Base-by-base conservation (phyloP, 2,797 vertebrate genomes). In the Myotis pilosus region DNA sequence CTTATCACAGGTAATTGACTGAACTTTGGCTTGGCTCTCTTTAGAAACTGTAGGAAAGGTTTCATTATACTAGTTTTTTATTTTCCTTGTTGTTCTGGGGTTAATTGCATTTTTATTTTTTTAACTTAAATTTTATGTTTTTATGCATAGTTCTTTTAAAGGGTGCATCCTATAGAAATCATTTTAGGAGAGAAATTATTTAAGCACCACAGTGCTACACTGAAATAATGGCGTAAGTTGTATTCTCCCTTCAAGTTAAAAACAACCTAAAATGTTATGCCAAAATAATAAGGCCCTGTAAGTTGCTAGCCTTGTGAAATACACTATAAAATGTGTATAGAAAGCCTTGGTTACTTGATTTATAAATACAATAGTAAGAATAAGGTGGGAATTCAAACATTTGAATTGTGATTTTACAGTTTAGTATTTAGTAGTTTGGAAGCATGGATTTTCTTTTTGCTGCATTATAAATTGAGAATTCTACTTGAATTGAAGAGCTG, bases 301-400 rank as follows among this genome's bases (percentile, higher is more conserved):
- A 36, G 33, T 94, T 97, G 87, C 72, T 92, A 76, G 89, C 72
- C 55, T 96, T 96, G n/a, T 94, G 82, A 71, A 19, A 95, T 62
- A 85, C 92, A 94, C 41, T 51, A 33, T 83, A 89, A 66, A 57
- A 87, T 92, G 36, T 87, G 12, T 91, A 64, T 83, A 94, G 87
- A 92, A 55, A 94, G 2, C 78, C 86, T 87, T 78, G 72, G 86
- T 97, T 96, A 91, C 36, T 97, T 97, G 90, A 76, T 93, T 95
- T 97, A 30, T 92, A 75, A 95, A 41, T 38, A 62, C 28, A 81
- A 0, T 57, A 53, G 1, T 44, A 88, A 95, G 74, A 33, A 47
- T 79, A 79, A 82, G 33, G 15, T 94, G 53, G 68, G 74, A 94
- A 93, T 93, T 72, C 20, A 89, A 28, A 66, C 60, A 17, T 90